Base-by-base conservation (phyloP, 2,113 vertebrate species). In the Hemichromis elongatus region DNA sequence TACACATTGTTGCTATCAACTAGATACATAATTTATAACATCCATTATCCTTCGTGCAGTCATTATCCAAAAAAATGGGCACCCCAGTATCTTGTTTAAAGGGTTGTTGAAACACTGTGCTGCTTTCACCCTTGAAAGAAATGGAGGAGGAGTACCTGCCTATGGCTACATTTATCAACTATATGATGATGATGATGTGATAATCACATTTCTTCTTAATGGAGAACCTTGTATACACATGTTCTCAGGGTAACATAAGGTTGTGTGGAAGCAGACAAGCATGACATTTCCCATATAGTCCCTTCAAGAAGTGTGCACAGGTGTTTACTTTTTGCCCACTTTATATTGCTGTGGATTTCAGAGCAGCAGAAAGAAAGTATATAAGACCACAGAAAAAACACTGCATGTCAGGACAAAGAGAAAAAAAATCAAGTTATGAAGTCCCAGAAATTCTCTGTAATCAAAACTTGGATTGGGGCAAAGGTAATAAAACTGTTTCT, bases 81-180 rank as follows among this genome's bases (percentile, higher is more conserved):
- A 30, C 40, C 40, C 35, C 42, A 16, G 19, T 54, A 77, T 66
- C 35, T 56, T 53, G 42, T 86, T 42, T 66, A 50, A 77, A 77
- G 70, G 33, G 7, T 3, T 55, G 28, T 10, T 88, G 42, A 80
- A 82, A 14, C 55, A 79, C 33, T 42, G 53, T 19, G 45, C 82
- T 55, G 85, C 81, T 53, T 66, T 89, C 77, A 80, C 73, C 6
- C 50, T 88, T 87, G 55, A 61, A 59, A n/a, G 12, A 88, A 82
- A 82, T 77, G 80, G 82, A 70, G 18, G 10, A 75, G 45, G 26
- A 82, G 33, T 68, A 61, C 52, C 55, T 84, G 61, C 80, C 87
- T 7, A 59, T 80, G 47, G 83, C 50, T 37, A 26, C 81, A 73
- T 90, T 90, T 54, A 80, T 89, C 84, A 56, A 55, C 53, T 66